These are phyloP conservation scores for Notothenia coriiceps DNA, from an alignment of 2,113 vertebrate genomes.

Conservation along the genomic window DNA sequence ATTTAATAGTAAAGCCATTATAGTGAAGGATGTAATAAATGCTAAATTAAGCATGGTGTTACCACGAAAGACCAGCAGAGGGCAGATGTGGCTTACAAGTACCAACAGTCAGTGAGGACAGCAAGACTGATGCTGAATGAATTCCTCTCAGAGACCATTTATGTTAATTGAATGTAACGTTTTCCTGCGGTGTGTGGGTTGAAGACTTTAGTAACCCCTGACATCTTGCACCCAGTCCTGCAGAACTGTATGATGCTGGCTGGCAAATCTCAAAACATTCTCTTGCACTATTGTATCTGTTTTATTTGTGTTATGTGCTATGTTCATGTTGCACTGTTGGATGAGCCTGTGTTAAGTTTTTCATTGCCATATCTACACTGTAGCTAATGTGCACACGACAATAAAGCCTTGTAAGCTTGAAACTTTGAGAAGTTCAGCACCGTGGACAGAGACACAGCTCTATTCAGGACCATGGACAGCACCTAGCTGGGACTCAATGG, in stretches of 20 bases:
- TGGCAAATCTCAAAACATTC: no score
- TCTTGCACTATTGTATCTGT: no score
- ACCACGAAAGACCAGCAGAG: slow-evolving; percentile 61
- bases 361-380: no score
- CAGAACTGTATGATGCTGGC: neutral
- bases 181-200: neutral
- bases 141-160: neutral
- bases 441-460: slow-evolving; percentile 45
- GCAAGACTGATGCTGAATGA: neutral
- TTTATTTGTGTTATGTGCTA: no score
- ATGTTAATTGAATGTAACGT: neutral
- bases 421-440: slow-evolving; percentile 49
- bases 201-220: neutral
- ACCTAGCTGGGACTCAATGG: neutral
- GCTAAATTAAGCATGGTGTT: neutral
- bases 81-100: slow-evolving; percentile 48
- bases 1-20: neutral
- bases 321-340: no score
- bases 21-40: neutral
- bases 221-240: neutral
- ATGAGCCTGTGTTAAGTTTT: no score
- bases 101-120: neutral
- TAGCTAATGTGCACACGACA: no score
- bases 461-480: slow-evolving; percentile 64
- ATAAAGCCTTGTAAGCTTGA: no score